These are phyloP conservation scores for Harpalus rufipes DNA, from an alignment of 2,888 invertebrate genomes.

Conservation along the genomic window DNA sequence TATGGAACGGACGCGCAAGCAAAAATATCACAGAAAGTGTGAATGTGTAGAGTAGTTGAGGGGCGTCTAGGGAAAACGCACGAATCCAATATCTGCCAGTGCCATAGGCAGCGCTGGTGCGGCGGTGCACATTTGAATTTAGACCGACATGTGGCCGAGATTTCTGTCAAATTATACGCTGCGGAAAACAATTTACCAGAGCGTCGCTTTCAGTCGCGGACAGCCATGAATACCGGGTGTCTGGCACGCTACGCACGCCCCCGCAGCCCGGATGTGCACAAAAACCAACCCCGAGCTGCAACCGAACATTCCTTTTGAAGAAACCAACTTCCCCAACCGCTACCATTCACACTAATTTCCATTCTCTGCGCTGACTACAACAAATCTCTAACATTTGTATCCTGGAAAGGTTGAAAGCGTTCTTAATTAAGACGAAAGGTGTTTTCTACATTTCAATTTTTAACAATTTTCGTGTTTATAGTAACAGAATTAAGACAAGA, in stretches of 20 bases:
- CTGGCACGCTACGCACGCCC: slow-evolving; percentile 44
- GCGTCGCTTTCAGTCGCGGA: slow-evolving; percentile 51
- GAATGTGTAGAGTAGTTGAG: slow-evolving; percentile 26
- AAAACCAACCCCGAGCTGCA: slow-evolving; percentile 2
- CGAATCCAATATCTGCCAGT: slow-evolving; percentile 53
- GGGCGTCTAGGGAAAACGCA: background rate
- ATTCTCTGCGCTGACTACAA: no score
- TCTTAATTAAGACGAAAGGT: no score
- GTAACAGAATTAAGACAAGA: no score
- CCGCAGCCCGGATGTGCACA: slow-evolving; percentile 11
- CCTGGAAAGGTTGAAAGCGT: no score
- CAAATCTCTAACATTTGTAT: no score
- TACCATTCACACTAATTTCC: no score
- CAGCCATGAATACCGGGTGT: slow-evolving; percentile 54
- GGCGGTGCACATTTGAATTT: slow-evolving; percentile 54
- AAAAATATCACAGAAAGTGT: slow-evolving; percentile 34
- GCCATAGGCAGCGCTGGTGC: slow-evolving; percentile 25
- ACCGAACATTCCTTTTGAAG: no score
- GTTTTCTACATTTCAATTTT: no score
- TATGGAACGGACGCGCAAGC: background rate
- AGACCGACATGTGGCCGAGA: slow-evolving; percentile 65
- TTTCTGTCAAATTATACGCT: slow-evolving; percentile 65
- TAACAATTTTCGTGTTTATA: no score
- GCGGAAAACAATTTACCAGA: slow-evolving; percentile 63
- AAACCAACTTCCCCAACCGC: no score